Evolutionary conservation across 1,140 invertebrate genomes (phyloP).

Genomic region (Planococcus citri): DNA sequence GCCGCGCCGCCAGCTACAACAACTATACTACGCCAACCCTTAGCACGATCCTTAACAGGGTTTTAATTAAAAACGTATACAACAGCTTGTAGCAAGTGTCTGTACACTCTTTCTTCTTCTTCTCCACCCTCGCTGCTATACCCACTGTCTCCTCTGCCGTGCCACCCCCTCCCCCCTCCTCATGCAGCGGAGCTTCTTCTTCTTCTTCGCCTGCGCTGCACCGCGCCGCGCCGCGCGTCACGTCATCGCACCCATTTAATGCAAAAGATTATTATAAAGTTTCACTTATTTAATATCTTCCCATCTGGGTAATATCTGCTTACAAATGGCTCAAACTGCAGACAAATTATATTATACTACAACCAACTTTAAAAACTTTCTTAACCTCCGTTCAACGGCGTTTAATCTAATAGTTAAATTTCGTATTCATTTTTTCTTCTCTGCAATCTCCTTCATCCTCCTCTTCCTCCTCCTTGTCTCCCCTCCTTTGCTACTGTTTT

Average conservation of each 20-base stretch:
- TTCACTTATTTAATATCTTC: slow-evolving; percentile 20
- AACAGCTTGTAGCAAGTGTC: slow-evolving; percentile 20
- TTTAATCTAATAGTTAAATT: slow-evolving; percentile 13
- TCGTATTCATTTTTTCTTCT: background rate
- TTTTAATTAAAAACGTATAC: slow-evolving; percentile 21
- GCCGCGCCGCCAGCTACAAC: background rate
- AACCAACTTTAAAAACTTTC: slow-evolving; percentile 16
- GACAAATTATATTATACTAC: slow-evolving; percentile 18
- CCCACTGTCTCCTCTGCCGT: no score
- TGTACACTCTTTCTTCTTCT: slow-evolving; percentile 10
- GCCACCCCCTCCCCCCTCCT: no score
- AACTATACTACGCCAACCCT: slow-evolving; percentile 17
- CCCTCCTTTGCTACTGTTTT: no score
- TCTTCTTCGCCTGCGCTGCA: no score
- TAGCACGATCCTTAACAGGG: slow-evolving; percentile 19
- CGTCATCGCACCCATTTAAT: slow-evolving; percentile 13
- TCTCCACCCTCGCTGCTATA: no score
- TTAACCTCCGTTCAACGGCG: slow-evolving; percentile 11
- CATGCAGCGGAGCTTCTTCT: no score
- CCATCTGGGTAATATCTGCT: slow-evolving; percentile 20
- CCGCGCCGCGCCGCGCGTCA: no score
- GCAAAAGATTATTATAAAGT: slow-evolving; percentile 20
- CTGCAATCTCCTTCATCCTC: no score
- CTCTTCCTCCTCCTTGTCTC: background rate
- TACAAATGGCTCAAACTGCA: slow-evolving; percentile 19